Percentiles rank a stretch among this genome's conserved stretches.
Conservation (phyloP, 1,140 invertebrate species). For the Penaeus indicus region DNA sequence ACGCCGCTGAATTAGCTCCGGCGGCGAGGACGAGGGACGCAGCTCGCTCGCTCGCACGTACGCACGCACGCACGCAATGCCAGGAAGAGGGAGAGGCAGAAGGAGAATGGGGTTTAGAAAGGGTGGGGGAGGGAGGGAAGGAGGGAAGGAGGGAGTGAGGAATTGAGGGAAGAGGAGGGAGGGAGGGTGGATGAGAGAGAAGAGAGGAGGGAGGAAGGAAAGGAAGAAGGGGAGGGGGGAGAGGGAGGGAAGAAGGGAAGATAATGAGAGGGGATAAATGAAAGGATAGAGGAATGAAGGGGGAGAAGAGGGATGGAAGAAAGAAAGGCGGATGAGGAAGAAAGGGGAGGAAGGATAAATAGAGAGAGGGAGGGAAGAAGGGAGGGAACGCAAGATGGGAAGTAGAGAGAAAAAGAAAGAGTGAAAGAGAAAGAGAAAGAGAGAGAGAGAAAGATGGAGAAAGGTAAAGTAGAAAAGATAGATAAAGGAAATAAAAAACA, state of each 20-base stretch:
- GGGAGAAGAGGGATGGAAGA: not conserved
- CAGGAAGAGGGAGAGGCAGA: not conserved
- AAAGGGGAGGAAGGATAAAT: not conserved
- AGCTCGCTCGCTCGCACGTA: not conserved
- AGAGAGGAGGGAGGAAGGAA: not conserved
- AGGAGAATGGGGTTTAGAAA: not conserved
- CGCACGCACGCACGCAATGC: not conserved
- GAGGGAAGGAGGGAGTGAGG: not conserved
- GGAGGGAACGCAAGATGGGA: not conserved
- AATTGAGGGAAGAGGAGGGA: not conserved
- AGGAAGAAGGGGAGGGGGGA: not conserved
- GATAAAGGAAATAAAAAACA: no score
- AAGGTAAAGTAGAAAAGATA: no score
- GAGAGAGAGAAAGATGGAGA: no score
- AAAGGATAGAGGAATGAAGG: not conserved
- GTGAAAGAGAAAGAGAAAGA: no score
- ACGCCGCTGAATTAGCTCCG: no score
- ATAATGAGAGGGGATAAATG: not conserved
- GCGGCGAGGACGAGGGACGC: no score
- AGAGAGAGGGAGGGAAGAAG: not conserved
- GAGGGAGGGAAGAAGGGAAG: not conserved
- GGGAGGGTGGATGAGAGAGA: accelerated
- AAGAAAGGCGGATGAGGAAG: not conserved
- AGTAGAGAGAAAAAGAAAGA: not conserved
- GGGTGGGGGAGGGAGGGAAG: not conserved